Evolutionary conservation across 2,113 vertebrate genomes (phyloP).

Genomic region (Tyto alba): DNA sequence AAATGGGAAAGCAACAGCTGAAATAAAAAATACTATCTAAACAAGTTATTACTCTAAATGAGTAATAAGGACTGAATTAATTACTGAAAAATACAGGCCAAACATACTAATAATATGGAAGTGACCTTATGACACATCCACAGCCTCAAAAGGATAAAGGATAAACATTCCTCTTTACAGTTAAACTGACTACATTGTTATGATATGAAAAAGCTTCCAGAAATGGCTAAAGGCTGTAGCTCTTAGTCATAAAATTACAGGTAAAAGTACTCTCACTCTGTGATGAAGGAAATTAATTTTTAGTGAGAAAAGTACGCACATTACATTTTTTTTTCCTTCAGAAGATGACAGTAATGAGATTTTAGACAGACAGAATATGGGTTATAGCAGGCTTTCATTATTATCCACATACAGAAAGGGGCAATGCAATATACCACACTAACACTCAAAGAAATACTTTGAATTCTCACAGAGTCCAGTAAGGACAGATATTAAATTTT

Average conservation of each 20-base stretch:
- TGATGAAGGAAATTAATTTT: conserved; percentile 8
- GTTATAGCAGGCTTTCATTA: background rate
- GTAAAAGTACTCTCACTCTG: background rate
- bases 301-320: background rate
- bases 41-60: no score
- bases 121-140: background rate
- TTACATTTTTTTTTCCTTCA: background rate
- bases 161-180: background rate
- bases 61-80: background rate
- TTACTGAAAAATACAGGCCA: background rate
- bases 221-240: background rate
- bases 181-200: background rate
- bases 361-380: background rate
- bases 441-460: background rate
- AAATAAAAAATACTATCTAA: background rate
- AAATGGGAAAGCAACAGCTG: background rate
- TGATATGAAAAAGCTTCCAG: background rate
- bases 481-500: background rate
- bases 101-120: background rate
- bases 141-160: background rate
- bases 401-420: background rate
- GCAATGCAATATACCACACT: background rate
- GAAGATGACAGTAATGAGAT: background rate
- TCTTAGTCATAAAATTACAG: background rate
- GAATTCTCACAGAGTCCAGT: background rate